Base-by-base conservation (phyloP, 2,888 invertebrate genomes). In the Arctia plantaginis region DNA sequence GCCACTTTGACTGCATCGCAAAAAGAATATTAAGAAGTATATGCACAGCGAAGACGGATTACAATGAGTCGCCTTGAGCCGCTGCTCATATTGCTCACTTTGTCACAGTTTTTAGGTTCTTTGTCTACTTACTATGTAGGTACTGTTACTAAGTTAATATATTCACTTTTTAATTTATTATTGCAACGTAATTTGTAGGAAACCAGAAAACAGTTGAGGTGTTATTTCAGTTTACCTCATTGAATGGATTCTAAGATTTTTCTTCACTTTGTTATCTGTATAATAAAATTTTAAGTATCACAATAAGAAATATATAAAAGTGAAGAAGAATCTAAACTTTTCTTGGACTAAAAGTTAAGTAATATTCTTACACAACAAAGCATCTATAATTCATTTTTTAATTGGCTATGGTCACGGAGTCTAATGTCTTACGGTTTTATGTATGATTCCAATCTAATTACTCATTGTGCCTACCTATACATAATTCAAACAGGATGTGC, bases 1-100 rank as follows among this genome's bases (percentile, higher is more conserved):
- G 80, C 85, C 82, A 86, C 87, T 87, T 87, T 87, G 83, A 87
- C 88, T 89, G 87, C 87, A 88, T 83, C 80, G 85, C 83, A 90
- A 90, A 90, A 90, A 90, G 88, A 89, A 89, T 87, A 88, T 88
- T 86, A 86, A 86, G 85, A 85, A 87, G 86, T 82, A 77, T 81
- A 82, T 81, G 80, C 80, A 79, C 80, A 82, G 84, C 86, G 85
- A 80, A 81, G 84, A 81, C 77, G 86, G 89, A 90, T 91, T 89
- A 91, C 87, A 90, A 86, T 86, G 82, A 87, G 83, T 80, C 76
- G 83, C 84, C 80, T 82, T 84, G 76, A 82, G 81, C 77, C 73
- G 76, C 71, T 80, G 76, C 79, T 85, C 82, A 84, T 82, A 79
- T 82, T 84, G 83, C 85, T 82, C 79, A 82, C 80, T 86, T 85